phyloP scores from a whole-genome alignment of 2,888 invertebrate species.

The Kuschelorhynchus macadamiae region DNA sequence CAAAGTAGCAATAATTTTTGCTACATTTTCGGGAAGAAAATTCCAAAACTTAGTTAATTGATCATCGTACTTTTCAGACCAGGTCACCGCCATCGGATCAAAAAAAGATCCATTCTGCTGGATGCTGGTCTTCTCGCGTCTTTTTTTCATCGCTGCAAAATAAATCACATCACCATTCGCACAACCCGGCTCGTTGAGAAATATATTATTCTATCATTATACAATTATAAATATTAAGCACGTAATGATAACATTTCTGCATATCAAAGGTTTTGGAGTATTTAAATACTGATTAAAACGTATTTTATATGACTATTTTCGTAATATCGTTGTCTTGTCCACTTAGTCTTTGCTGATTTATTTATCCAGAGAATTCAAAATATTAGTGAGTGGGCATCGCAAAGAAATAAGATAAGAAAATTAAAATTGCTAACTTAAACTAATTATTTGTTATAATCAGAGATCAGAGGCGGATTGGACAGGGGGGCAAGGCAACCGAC shows the following conservation, averaged over 20 bases:
- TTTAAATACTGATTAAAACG: background rate
- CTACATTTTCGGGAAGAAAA: slow-evolving; percentile 72
- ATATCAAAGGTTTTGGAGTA: background rate
- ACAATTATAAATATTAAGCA: background rate
- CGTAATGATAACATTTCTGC: background rate
- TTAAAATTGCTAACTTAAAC: too few relatives aligned
- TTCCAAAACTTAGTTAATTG: slow-evolving; percentile 72
- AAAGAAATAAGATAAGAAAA: too few relatives aligned
- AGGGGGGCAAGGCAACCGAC: too few relatives aligned
- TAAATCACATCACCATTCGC: background rate
- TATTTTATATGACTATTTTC: too few relatives aligned
- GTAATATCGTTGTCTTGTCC: too few relatives aligned
- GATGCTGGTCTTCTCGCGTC: background rate
- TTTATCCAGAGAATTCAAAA: too few relatives aligned
- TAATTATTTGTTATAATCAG: too few relatives aligned
- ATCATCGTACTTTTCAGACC: slow-evolving; percentile 74
- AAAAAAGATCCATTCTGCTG: slow-evolving; percentile 30
- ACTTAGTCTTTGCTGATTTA: too few relatives aligned
- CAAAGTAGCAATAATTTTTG: slow-evolving; percentile 72
- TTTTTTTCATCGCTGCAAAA: slow-evolving; percentile 11
- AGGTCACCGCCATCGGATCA: slow-evolving; percentile 73
- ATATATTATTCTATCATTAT: background rate
- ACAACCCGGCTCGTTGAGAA: background rate
- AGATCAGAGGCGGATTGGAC: too few relatives aligned
- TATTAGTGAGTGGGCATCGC: too few relatives aligned